Percentiles rank a stretch among this genome's conserved stretches.
Conservation (phyloP, 2,797 vertebrate species). For the Oophaga sylvatica region DNA sequence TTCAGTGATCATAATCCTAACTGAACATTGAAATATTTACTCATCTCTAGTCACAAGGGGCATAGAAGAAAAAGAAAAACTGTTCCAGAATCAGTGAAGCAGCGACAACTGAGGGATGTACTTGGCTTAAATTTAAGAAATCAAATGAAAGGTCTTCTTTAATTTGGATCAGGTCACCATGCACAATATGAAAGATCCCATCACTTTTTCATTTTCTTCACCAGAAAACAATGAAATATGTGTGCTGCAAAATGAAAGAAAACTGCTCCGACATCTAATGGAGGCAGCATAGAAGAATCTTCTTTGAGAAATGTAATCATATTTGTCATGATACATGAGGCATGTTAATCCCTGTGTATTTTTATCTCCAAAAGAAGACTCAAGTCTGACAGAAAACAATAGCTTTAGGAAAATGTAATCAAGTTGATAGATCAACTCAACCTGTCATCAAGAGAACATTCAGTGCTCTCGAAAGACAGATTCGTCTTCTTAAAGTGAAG, state of each 20-base stretch:
- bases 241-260: background rate
- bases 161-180: background rate
- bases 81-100: no score
- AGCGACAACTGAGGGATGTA: no score
- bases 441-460: slow-evolving; percentile 37
- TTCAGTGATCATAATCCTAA: no score
- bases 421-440: slow-evolving; percentile 35
- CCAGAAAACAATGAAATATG: background rate
- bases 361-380: slow-evolving; percentile 12
- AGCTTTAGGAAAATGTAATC: slow-evolving; percentile 35
- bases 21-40: no score
- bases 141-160: no score
- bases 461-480: background rate
- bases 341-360: slow-evolving; percentile 21
- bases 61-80: no score
- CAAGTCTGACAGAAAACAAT: slow-evolving; percentile 26
- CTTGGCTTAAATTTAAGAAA: no score
- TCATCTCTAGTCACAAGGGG: no score
- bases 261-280: background rate
- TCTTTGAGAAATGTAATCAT: slow-evolving; percentile 10
- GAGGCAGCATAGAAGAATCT: background rate
- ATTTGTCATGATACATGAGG: slow-evolving; percentile 37
- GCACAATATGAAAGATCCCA: background rate
- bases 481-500: slow-evolving; percentile 14
- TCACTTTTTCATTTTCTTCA: background rate